phyloP scores from a whole-genome alignment of 2,888 invertebrate genomes.

The Thalpophila matura region DNA sequence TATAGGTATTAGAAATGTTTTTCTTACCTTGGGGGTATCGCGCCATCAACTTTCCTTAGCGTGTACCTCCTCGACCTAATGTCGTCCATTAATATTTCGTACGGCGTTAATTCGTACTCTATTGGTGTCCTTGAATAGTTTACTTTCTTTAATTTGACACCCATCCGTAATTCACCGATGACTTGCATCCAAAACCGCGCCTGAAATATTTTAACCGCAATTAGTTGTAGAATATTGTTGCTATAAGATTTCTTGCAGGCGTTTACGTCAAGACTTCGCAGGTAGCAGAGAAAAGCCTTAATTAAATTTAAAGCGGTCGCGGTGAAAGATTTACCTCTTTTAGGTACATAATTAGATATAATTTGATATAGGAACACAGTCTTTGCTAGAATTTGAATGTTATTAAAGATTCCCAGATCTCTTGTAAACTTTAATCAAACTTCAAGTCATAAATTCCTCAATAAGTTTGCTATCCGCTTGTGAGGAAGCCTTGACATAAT shows the following conservation, averaged over 20 bases:
- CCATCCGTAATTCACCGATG: constrained; percentile 97
- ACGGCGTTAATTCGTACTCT: constrained; percentile 98
- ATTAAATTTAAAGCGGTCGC: constrained; percentile 26
- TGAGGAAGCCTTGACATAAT: constrained; percentile 49
- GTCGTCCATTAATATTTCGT: constrained; percentile 99
- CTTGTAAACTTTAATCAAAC: not conserved
- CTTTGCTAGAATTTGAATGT: not conserved
- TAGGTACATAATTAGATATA: not conserved
- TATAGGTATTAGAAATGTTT: too few species aligned
- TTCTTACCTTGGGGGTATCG: constrained; percentile 91
- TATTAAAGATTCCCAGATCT: not conserved
- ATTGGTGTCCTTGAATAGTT: constrained; percentile 94
- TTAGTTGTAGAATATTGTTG: constrained; percentile 61
- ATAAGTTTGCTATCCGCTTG: constrained; percentile 4
- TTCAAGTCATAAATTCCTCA: constrained; percentile 1
- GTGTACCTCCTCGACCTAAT: constrained; percentile 97
- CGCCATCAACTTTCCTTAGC: constrained; percentile 96
- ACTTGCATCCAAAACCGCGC: constrained; percentile 99
- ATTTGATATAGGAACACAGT: not conserved
- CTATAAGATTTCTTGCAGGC: constrained; percentile 69
- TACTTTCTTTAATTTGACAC: constrained; percentile 97
- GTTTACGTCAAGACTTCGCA: constrained; percentile 51
- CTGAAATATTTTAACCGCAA: constrained; percentile 85
- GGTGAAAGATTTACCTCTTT: not conserved
- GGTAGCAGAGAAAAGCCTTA: constrained; percentile 28